These are phyloP conservation scores for Tor tambroides DNA, from an alignment of 2,113 vertebrate species.

Conservation along the genomic window DNA sequence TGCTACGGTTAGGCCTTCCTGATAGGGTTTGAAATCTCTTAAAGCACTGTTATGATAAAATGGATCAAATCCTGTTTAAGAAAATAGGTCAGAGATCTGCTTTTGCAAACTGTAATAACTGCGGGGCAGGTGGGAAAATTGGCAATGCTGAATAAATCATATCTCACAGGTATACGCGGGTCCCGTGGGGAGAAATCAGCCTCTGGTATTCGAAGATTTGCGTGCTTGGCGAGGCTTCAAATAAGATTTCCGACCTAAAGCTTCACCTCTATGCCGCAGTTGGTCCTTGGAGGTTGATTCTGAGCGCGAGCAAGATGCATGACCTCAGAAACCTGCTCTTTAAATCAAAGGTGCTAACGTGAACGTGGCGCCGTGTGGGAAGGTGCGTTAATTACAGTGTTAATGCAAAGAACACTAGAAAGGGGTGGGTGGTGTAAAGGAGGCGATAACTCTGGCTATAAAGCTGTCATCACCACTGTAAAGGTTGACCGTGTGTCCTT, in stretches of 20 bases:
- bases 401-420: constrained; percentile 50
- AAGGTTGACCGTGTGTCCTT: constrained; percentile 76
- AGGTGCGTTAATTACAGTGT: constrained; percentile 51
- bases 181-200: constrained; percentile 43
- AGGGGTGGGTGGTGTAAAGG: constrained; percentile 41
- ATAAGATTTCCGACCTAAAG: constrained; percentile 54
- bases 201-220: constrained; percentile 38
- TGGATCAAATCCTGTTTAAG: constrained; percentile 39
- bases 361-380: background rate
- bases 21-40: constrained; percentile 26
- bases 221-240: constrained; percentile 37
- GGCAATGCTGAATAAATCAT: constrained; percentile 53
- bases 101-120: constrained; percentile 37
- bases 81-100: constrained; percentile 49
- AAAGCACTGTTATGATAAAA: constrained; percentile 35
- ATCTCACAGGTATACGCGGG: constrained; percentile 29
- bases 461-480: constrained; percentile 72
- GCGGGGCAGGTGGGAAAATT: constrained; percentile 33
- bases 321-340: constrained; percentile 38
- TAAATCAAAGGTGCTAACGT: constrained; percentile 37
- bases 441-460: constrained; percentile 64
- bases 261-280: constrained; percentile 40
- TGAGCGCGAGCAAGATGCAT: constrained; percentile 34
- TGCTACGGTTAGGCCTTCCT: background rate
- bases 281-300: constrained; percentile 35